Evolutionary conservation across 2,888 invertebrate species (phyloP), one percentile per base, ranked within the genome.

Genomic region (Ectropis crepuscularia): DNA sequence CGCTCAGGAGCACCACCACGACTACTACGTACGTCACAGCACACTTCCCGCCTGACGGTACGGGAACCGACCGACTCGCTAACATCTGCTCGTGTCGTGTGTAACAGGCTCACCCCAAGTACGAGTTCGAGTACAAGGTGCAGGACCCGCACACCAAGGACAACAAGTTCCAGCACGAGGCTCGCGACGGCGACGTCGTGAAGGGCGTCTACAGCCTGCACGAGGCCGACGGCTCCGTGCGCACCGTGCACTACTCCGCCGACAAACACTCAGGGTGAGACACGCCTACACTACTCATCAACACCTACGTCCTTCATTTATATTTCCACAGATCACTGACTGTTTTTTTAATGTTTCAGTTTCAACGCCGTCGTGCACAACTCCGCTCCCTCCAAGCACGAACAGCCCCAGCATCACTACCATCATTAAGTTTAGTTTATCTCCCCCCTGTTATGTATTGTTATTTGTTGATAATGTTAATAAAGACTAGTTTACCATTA

Each of bases 161-260:
- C 83, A 88, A 89, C 74, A 94, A 94, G 81, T 90, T 84, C 74
- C 94, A 94, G 74, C 86, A 90, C 58, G 94, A 94, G 80, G 76
- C 84, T 42, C 88, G 91, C 53, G 93, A 93, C 78, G 95, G 95
- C 11, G 93, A 95, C 73, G 74, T 75, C 43, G 86, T 86, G 63
- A 90, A 93, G 77, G 95, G 95, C 47, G 93, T 93, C 70, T 95
- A 95, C 85, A 92, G 90, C 68, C 85, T 94, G 57, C 92, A 93
- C 71, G 94, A 94, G 73, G 89, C 94, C 54, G 94, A 93, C 57
- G 94, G 94, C 59, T 93, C 94, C 74, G 82, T 93, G 70, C 88
- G 94, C 71, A 93, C 92, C 48, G 94, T 94, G 41, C 88, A 93
- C 70, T 94, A 94, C 82, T 85, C 84, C 69, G 91, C 94, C 51